Base-by-base conservation (phyloP, 1,140 invertebrate genomes). In the Elysia chlorotica region DNA sequence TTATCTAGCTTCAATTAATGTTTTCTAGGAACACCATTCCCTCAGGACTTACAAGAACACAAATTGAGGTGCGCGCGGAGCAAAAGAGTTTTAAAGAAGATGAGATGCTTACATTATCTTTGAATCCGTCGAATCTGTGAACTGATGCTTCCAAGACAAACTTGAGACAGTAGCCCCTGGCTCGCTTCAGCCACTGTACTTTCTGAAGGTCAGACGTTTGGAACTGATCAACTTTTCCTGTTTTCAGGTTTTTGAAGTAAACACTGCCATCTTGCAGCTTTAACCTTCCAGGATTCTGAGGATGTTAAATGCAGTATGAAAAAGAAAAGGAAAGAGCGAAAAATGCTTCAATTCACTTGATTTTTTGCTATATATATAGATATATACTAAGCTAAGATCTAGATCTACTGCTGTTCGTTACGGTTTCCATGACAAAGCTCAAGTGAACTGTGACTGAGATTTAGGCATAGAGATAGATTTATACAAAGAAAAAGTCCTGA, bases 171-270 rank as follows among this genome's bases (percentile, higher is more conserved):
- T 93, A 95, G 2, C 91, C 92, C 30, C 94, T 93, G 63, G 96
- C 94, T 81, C 99, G 92, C 79, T 94, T 93, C 85, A 98, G 93
- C 90, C 96, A 99, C 83, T 95, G 94, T 0, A 96, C 94, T 68
- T 94, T 88, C 69, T 98, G 95, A 81, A 99, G 93, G 81, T 99
- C 97, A 67, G 89, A 88, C 0, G 92, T 88, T 35, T 91, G 89
- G 74, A 99, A 92, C 85, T 97, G 93, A 83, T 98, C 96, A 0
- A 98, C 94, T 89, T 98, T 99, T 1, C 97, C 97, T 31, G 97
- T 99, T 88, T 96, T 97, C 62, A 90, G 92, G 86, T 98, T 99
- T 87, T 99, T 99, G 81, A 98, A 99, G 65, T 95, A 91, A 28
- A 99, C 92, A 82, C 92, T 92, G 81, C 96, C 93, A 73, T 96